A percentile compares a stretch with the other conserved stretches of the same genome.
phyloP scores from a whole-genome alignment of 1,140 invertebrate genomes.

The Leptopilina boulardi region DNA sequence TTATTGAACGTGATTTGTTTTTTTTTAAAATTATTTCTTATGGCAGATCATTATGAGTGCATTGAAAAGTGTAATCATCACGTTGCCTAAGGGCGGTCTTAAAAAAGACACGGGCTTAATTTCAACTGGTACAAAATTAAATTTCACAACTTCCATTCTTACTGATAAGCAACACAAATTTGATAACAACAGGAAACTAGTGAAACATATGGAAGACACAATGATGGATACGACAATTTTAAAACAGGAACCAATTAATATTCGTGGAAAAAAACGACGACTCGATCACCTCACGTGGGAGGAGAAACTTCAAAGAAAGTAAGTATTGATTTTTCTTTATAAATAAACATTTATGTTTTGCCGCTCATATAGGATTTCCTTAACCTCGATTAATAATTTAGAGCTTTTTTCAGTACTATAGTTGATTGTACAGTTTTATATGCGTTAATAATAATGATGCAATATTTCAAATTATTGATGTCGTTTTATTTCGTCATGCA shows the following conservation, averaged over 20 bases:
- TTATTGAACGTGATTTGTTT: too few species aligned
- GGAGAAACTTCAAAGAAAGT: constrained; percentile 90
- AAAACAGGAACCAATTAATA: constrained; percentile 52
- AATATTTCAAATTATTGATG: neutral
- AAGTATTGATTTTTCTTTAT: constrained; percentile 70
- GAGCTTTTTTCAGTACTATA: too few species aligned
- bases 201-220: constrained; percentile 55
- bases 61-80: constrained; percentile 69
- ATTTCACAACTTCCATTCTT: constrained; percentile 65
- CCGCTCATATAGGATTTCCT: neutral
- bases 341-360: neutral
- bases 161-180: constrained; percentile 61
- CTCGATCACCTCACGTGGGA: constrained; percentile 88
- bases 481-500: too few species aligned
- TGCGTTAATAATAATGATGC: neutral
- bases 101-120: constrained; percentile 50
- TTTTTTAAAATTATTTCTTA: constrained; percentile 40
- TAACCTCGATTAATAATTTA: constrained; percentile 21
- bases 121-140: constrained; percentile 55
- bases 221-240: constrained; percentile 47
- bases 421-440: too few species aligned
- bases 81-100: constrained; percentile 70
- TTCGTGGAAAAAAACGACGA: constrained; percentile 81
- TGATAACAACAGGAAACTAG: constrained; percentile 48
- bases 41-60: constrained; percentile 71